Evolutionary conservation across 2,888 invertebrate species (phyloP).

Genomic region (Drosophila acutilabella): DNA sequence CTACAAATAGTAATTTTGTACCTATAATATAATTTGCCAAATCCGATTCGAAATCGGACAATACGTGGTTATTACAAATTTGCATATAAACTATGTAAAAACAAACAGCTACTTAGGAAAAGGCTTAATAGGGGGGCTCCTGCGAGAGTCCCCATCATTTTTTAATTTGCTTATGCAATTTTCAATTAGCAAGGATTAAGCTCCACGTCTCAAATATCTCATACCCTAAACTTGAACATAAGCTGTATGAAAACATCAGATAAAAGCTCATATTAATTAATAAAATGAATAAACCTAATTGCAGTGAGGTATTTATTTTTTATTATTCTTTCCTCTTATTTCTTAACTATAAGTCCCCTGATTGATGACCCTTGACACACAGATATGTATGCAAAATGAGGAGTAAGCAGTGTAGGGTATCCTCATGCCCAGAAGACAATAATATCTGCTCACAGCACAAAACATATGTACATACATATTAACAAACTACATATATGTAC

Average conservation of each 20-base stretch:
- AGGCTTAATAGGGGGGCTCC: constrained; percentile 9
- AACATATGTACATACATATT: neutral
- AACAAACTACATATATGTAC: neutral
- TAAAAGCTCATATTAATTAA: constrained; percentile 76
- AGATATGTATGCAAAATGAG: neutral
- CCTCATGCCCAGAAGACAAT: neutral
- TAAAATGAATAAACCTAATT: constrained; percentile 68
- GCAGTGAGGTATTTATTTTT: constrained; percentile 51
- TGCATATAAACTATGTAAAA: neutral
- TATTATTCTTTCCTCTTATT: constrained; percentile 11
- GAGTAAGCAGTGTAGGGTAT: constrained; percentile 1
- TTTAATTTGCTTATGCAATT: constrained; percentile 54
- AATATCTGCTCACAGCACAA: constrained; percentile 7
- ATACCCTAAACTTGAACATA: constrained; percentile 23
- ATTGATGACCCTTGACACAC: constrained; percentile 53
- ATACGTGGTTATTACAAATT: constrained; percentile 23
- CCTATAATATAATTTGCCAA: constrained; percentile 52
- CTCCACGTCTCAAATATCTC: constrained; percentile 34
- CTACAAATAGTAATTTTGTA: constrained; percentile 37
- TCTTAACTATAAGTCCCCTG: constrained; percentile 52
- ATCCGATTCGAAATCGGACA: constrained; percentile 37
- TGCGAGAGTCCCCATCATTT: constrained; percentile 1
- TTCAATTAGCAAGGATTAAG: constrained; percentile 62
- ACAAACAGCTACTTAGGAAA: constrained; percentile 25
- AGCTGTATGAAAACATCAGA: constrained; percentile 63